phyloP scores from a whole-genome alignment of 2,113 vertebrate species.

The Aegithalos caudatus region DNA sequence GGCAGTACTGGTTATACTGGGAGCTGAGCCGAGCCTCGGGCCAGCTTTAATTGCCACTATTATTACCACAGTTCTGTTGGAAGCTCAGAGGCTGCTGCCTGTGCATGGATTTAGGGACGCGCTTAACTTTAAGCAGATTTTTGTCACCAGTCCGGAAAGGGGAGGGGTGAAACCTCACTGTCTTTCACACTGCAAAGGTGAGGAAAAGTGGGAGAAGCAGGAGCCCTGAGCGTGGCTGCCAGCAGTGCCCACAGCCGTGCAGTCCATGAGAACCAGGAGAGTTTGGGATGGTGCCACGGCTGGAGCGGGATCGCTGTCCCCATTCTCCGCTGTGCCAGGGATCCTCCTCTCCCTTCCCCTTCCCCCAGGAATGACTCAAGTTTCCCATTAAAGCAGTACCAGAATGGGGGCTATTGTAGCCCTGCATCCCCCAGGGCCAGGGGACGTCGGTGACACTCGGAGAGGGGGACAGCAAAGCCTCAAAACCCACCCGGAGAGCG shows the following conservation, averaged over 20 bases:
- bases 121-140: background rate
- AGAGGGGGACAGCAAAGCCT: background rate
- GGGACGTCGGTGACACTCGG: background rate
- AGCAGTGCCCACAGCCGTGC: background rate
- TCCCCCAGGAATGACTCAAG: background rate
- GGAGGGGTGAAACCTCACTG: accelerated
- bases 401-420: background rate
- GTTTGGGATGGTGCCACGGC: background rate
- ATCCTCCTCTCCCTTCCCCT: background rate
- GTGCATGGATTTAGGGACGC: background rate
- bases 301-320: background rate
- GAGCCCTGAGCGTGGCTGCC: background rate
- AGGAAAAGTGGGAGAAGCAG: background rate
- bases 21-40: background rate
- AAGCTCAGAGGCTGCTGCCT: background rate
- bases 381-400: background rate
- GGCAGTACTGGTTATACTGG: background rate
- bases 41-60: background rate
- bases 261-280: background rate
- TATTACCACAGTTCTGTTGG: background rate
- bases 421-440: background rate
- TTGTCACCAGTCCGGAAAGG: background rate
- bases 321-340: background rate
- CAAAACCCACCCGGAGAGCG: accelerated
- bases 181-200: accelerated